Base-by-base conservation (phyloP, 1,140 invertebrate species). In the Ooceraea biroi region DNA sequence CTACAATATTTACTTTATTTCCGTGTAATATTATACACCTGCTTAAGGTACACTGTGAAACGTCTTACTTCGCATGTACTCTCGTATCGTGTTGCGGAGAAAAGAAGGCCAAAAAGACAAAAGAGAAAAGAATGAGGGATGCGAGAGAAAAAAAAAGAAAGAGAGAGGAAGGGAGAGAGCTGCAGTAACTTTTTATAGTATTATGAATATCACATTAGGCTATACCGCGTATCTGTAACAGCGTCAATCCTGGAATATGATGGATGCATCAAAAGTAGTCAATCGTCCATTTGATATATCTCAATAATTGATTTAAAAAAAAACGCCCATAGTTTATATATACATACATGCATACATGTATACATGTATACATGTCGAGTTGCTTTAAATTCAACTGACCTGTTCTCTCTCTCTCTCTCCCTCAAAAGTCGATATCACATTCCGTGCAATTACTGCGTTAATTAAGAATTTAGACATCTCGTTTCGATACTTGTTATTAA, bases 161-260 rank as follows among this genome's bases (percentile, higher is more conserved):
- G 50, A 44, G 36, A 44, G 36, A 57, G 22, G 46, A 7, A 41
- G n/a, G 22, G 22, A 69, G 57, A 63, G 27, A 36, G n/a, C 65
- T 25, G 77, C 52, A 82, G 72, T 78, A 85, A 77, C 74, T 77
- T 77, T 57, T 74, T 63, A 84, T 25, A 12, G 30, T 66, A 82
- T 69, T 72, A 86, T 88, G 69, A 86, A 89, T 87, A 78, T 86
- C 85, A 85, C 82, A 88, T 89, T 84, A 82, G 83, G 25, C 60
- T 55, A 63, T 27, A 69, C 50, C 63, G 57, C 19, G 11, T 63
- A 52, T 69, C 61, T 72, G 66, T 85, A 89, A 83, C 63, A 66
- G 46, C 63, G 55, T 82, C 78, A 87, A 85, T 87, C 83, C 83
- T 78, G 71, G 19, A 76, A 48, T 65, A 48, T 30, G 48, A 78